phyloP scores from a whole-genome alignment of 2,888 invertebrate species.

The Atherix ibis region DNA sequence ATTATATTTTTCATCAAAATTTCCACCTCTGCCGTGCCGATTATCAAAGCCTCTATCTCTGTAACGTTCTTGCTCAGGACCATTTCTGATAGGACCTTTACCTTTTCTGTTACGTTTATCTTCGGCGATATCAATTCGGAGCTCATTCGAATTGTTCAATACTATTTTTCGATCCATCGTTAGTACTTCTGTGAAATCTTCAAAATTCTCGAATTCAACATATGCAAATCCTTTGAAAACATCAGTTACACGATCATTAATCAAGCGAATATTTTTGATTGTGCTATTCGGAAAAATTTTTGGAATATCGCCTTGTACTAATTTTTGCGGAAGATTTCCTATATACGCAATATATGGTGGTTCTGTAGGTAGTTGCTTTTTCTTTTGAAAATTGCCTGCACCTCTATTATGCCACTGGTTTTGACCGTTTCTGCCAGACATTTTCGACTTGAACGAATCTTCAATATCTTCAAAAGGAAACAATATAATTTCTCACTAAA shows the following conservation, averaged over 20 bases:
- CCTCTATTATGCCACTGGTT: no score
- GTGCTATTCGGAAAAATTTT: slow-evolving; percentile 59
- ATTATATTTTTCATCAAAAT: slow-evolving; percentile 14
- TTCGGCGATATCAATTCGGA: slow-evolving; percentile 78
- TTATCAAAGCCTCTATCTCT: no score
- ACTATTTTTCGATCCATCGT: slow-evolving; percentile 60
- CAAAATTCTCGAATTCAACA: slow-evolving; percentile 79
- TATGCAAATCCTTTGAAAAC: slow-evolving; percentile 95
- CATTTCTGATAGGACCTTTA: slow-evolving; percentile 19
- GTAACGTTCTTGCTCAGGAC: neutral
- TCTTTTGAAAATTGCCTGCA: slow-evolving; percentile 38
- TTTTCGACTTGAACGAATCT: no score
- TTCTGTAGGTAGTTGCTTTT: slow-evolving; percentile 73
- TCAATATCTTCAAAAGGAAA: no score
- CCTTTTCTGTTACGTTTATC: slow-evolving; percentile 56
- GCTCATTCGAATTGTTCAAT: slow-evolving; percentile 46
- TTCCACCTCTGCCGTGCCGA: no score
- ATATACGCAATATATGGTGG: slow-evolving; percentile 88
- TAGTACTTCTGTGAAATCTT: slow-evolving; percentile 66
- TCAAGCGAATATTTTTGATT: slow-evolving; percentile 78
- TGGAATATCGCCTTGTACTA: slow-evolving; percentile 88
- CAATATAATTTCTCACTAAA: no score
- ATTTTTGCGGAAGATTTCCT: slow-evolving; percentile 77
- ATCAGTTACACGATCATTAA: slow-evolving; percentile 89
- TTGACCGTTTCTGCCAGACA: no score